Conservation (phyloP, 2,797 vertebrate species). For the Melanotaenia parkinsoni region DNA sequence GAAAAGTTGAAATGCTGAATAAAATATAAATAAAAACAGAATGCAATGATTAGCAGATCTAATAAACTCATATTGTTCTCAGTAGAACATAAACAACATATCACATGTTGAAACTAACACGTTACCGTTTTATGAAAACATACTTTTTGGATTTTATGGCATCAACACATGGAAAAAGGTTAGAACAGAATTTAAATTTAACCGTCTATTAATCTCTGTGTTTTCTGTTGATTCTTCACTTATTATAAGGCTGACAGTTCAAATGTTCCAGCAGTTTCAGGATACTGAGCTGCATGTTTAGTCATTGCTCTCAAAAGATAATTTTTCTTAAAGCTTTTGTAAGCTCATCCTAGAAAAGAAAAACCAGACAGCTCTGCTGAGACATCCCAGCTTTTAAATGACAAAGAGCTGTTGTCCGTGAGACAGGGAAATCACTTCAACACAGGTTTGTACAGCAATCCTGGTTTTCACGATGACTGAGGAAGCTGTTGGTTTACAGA, state of each 20-base stretch:
- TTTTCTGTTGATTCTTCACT: neutral
- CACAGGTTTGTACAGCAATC: conserved; percentile 53
- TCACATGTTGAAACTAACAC: too few species aligned
- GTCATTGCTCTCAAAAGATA: too few species aligned
- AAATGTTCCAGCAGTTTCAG: conserved; percentile 1
- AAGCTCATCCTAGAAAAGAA: conserved; percentile 1
- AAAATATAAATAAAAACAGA: too few species aligned
- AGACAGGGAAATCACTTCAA: conserved; percentile 45
- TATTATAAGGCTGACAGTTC: conserved; percentile 2
- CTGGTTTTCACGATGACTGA: conserved; percentile 56
- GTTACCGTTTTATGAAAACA: too few species aligned
- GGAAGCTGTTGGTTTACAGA: conserved; percentile 61
- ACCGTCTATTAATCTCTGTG: neutral
- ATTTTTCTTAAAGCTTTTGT: too few species aligned
- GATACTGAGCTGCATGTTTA: neutral
- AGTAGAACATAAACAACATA: too few species aligned
- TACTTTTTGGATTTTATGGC: too few species aligned
- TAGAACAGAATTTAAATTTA: neutral
- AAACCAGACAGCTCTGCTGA: neutral
- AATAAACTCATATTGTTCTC: too few species aligned
- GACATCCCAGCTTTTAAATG: conserved; percentile 33
- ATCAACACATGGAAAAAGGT: too few species aligned
- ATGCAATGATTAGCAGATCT: too few species aligned
- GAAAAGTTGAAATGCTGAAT: too few species aligned
- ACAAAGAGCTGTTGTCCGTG: conserved; percentile 25